Base-by-base conservation (phyloP, 2,888 invertebrate genomes). In the Smittia sp. region DNA sequence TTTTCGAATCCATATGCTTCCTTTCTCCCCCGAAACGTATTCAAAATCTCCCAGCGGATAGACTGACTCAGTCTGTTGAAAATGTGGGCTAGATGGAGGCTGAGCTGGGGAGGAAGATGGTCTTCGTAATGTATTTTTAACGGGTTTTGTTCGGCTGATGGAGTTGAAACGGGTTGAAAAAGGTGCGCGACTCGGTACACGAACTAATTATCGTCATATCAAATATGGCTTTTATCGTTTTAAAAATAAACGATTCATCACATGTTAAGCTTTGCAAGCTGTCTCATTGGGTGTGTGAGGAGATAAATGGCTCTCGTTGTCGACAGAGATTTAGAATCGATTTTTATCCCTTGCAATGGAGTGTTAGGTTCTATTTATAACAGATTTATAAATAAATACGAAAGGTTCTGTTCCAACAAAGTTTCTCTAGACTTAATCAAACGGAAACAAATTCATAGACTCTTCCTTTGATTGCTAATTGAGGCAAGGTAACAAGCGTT, bases 161-260 rank as follows among this genome's bases (percentile, higher is more conserved):
- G 46, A 15, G 46, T 46, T 58, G 58, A 58, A 22, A 2, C 27
- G 25, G 63, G 25, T 22, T 25, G 15, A 25, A 63, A 63, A 27
- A 63, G 63, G 27, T 63, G 63, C 27, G 63, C 20, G 63, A 11
- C 63, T 25, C 25, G 63, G 25, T 25, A 63, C 63, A 63, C 27
- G 20, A 63, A 63, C 27, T 63, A 63, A 63, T 63, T 63, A 63
- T 63, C 58, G n/a, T 58, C 58, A 58, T 58, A 58, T 63, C 63
- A 63, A 63, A 27, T 63, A 63, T 63, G 63, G 63, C 63, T 63
- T 63, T 63, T 63, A 63, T 27, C n/a, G 27, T 13, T 63, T 58
- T 63, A 22, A 63, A 63, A 63, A 63, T 63, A 63, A 63, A 63
- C 27, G 20, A 63, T 63, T 25, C 63, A 63, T 63, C 63, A 63